Evolutionary conservation across 2,888 invertebrate species (phyloP), one percentile per base, ranked within the genome.

Genomic region (Amblyjoppa proteus): DNA sequence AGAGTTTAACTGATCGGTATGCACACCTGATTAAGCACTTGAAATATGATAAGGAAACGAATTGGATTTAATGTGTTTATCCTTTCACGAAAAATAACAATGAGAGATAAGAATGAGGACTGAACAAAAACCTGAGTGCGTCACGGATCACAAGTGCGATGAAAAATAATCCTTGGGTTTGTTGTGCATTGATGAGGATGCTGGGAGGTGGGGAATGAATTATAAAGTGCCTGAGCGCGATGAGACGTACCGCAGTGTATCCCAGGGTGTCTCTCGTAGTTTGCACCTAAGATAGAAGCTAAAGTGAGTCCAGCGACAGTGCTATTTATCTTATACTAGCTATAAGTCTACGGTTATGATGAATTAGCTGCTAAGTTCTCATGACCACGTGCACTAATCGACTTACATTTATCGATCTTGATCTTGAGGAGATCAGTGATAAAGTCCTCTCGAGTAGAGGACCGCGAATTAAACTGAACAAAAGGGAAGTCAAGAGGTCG

Each of bases 241-340:
- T 93, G 93, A 93, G 92, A 92, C 93, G 93, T 90, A 88, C 89
- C 88, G 90, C 90, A 93, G 93, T 93, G 86, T 84, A 73, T 71
- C 64, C 34, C 73, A 77, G 78, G 77, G 69, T 53, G 61, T 58
- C 81, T 78, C 45, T 45, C 53, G 78, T 78, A 68, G 73, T 64
- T 78, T 56, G n/a, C 70, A 79, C 70, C 85, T 82, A 51, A 64
- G 66, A 45, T 34, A 56, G 34, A 28, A 73, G 51, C 64, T 61
- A 45, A 69, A 81, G 74, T 84, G 69, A 84, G 84, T 84, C 74
- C 53, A 53, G 53, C 38, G 38, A n/a, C 25, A 56, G 64, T 80
- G 71, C 71, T 58, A 41, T 9, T 28, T 16, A 51, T 66, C 28
- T 38, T 49, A 69, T 56, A 49, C 66, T 77, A 28, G 3, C 11